phyloP scores from a whole-genome alignment of 2,797 vertebrate genomes.

The Sternotherus odoratus region DNA sequence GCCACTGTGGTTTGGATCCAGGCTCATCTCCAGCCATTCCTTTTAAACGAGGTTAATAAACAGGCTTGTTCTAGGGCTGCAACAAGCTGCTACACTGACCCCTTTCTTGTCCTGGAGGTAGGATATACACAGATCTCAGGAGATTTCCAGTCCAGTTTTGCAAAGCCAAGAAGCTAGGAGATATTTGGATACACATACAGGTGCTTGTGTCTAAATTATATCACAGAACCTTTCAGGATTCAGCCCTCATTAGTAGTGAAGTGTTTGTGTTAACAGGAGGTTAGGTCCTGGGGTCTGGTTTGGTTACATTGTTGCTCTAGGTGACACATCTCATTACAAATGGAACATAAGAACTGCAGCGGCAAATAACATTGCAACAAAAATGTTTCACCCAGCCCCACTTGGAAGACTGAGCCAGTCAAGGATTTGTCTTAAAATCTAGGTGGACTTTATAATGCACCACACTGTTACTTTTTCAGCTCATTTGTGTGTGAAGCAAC shows the following conservation, averaged over 20 bases:
- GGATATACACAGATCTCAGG: neutral
- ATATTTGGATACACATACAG: neutral
- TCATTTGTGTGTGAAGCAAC: slow-evolving; percentile 12
- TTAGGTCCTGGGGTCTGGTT: neutral
- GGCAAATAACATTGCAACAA: neutral
- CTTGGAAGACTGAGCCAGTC: neutral
- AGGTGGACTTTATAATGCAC: neutral
- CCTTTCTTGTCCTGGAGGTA: neutral
- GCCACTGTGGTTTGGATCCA: neutral
- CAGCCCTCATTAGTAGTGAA: neutral
- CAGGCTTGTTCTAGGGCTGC: neutral
- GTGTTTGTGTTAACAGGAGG: neutral
- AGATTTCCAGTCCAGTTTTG: neutral
- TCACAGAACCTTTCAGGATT: neutral
- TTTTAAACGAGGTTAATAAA: neutral
- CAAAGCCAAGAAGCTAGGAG: neutral
- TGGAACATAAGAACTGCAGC: neutral
- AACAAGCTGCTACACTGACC: neutral
- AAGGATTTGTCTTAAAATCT: neutral
- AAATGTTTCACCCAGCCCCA: neutral
- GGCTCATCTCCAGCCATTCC: neutral
- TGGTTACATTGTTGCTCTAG: rapidly evolving
- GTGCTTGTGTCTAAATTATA: neutral
- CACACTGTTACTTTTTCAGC: neutral
- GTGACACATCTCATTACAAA: neutral